phyloP scores from a whole-genome alignment of 2,797 vertebrate species.

The Micromesistius poutassou region DNA sequence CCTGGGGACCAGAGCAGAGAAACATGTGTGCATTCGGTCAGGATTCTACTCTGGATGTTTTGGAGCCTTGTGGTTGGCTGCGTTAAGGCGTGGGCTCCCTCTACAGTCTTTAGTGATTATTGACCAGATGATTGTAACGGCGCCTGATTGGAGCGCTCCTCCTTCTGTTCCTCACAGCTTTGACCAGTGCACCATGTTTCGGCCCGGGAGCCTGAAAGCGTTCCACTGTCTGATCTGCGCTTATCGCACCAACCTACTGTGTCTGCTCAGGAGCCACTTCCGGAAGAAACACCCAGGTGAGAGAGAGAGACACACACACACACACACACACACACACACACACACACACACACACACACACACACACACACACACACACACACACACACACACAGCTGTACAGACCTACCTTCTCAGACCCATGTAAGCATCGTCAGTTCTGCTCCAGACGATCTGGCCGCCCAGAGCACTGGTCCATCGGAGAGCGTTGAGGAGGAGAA shows the following conservation, averaged over 20 bases:
- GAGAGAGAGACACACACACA: background rate
- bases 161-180: slow-evolving; percentile 39
- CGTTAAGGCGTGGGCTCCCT: too few relatives aligned
- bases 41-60: background rate
- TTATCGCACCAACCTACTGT: slow-evolving; percentile 51
- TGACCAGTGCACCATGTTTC: slow-evolving; percentile 43
- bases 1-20: background rate
- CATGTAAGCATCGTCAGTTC: too few relatives aligned
- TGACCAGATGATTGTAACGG: background rate
- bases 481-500: background rate
- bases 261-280: slow-evolving; percentile 56
- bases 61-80: background rate
- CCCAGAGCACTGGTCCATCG: background rate
- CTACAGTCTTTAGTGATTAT: background rate
- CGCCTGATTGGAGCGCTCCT: background rate
- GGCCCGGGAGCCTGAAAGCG: slow-evolving; percentile 43
- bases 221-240: slow-evolving; percentile 56
- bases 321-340: too few relatives aligned
- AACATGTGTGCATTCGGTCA: background rate
- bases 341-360: too few relatives aligned
- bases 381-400: too few relatives aligned
- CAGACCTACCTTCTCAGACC: background rate
- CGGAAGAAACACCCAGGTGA: slow-evolving; percentile 58
- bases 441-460: background rate
- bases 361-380: too few relatives aligned